phyloP scores from a whole-genome alignment of 1,140 invertebrate species.

The Cherax quadricarinatus region DNA sequence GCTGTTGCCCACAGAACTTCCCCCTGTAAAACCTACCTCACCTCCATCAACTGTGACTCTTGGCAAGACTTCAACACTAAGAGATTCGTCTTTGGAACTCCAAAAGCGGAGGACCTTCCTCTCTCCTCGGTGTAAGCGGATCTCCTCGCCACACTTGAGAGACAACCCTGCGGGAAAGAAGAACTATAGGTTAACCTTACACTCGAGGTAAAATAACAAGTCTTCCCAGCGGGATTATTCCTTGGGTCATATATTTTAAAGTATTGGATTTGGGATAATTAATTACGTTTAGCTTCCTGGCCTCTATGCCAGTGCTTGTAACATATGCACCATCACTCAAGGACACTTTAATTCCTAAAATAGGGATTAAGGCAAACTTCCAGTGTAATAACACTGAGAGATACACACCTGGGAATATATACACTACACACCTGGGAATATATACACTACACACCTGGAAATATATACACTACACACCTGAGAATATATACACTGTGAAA shows the following conservation, averaged over 20 bases:
- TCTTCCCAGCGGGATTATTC: not conserved
- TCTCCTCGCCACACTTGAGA: constrained; percentile 72
- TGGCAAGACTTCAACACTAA: constrained; percentile 59
- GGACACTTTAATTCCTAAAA: too few species aligned
- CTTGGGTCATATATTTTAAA: not conserved
- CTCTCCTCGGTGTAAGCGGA: constrained; percentile 56
- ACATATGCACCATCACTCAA: too few species aligned
- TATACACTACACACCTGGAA: too few species aligned
- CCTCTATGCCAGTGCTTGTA: too few species aligned
- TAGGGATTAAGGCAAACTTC: too few species aligned
- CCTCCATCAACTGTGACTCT: not conserved
- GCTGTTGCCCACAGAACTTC: not conserved
- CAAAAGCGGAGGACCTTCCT: constrained; percentile 69
- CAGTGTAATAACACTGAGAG: too few species aligned
- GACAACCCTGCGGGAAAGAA: constrained; percentile 51
- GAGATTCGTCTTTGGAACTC: constrained; percentile 66
- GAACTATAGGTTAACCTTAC: not conserved
- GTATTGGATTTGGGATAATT: not conserved
- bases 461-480: too few species aligned
- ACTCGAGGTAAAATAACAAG: not conserved
- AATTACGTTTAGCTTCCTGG: not conserved
- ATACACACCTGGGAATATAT: too few species aligned
- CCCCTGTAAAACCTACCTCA: not conserved
- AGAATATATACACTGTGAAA: too few species aligned
- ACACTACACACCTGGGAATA: too few species aligned